Evolutionary conservation across 2,797 vertebrate genomes (phyloP), one percentile per base, ranked within the genome.

Genomic region (Rhabdophis nuchalis): DNA sequence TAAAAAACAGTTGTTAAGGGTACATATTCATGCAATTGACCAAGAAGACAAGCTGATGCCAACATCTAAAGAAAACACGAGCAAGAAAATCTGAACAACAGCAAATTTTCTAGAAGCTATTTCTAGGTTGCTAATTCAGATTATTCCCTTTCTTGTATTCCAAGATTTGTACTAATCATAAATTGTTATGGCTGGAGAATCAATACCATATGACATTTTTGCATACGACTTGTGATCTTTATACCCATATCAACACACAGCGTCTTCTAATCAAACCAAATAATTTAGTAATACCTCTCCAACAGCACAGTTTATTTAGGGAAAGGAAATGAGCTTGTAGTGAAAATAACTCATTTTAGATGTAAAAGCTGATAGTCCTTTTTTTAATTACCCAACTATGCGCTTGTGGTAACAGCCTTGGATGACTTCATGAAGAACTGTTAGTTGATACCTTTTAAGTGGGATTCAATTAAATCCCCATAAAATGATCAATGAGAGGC

Each of bases 361-460:
- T 86, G 87, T 53, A 94, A 93, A 93, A 82, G 82, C 41, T 60
- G 64, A 11, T 95, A 92, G 94, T 90, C 50, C 16, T 89, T 86
- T 87, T 88, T 88, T 94, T 94, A 94, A 94, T 96, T 96, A 96
- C 93, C 93, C 94, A 96, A 96, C 92, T 94, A 94, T 96, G 95
- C 87, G 87, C 96, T 95, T 95, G 95, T 96, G 96, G 96, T 95
- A 95, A 95, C 96, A 96, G 96, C 52, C 93, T 95, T 94, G 95
- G 85, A 97, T 96, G 94, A 93, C 94, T 96, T 96, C 96, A 96
- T 95, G 95, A 96, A 95, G 96, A 97, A 95, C 95, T 96, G 96
- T 96, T 95, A 96, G 96, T 95, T 96, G 96, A 97, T 96, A 95
- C 94, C 96, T 96, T 96, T 97, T 95, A 97, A 96, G 96, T 96